Evolutionary conservation across 2,888 invertebrate genomes (phyloP), one percentile per base, ranked within the genome.

Genomic region (Xylocampa areola): DNA sequence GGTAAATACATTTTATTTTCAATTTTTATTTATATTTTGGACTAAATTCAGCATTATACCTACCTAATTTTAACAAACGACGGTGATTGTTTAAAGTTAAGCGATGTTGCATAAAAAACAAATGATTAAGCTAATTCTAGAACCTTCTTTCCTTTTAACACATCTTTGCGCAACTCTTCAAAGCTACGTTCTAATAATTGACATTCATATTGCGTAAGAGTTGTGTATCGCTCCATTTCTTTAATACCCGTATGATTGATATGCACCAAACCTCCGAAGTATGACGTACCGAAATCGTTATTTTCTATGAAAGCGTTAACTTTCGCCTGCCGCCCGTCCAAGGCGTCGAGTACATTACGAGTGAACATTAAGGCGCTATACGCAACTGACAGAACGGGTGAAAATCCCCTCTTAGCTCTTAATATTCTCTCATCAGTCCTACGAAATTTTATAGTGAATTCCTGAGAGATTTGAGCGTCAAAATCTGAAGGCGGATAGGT

Each of bases 301-400:
- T 91, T 92, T 45, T 90, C 89, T 0, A 92, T 72, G 16, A 74
- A 87, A 3, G 89, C 91, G 27, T 87, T 77, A 0, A 89, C 79
- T 52, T 74, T 73, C 2, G 74, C 64, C 0, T 71, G 72, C 1
- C 70, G 64, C 0, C 89, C 91, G 4, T 82, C 79, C n/a, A 90
- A 51, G 1, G 86, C 96, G 33, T 94, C 88, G 0, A 96, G 81
- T 32, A 96, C 73, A 1, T 94, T 93, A 63, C 92, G 88, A 10
- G 94, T 93, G 79, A 96, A 96, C 40, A 94, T 78, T 4, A 95
- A 91, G 10, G 94, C 95, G 47, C 96, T 95, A 73, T 92, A 95
- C 0, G 96, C 96, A 87, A 95, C 94, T 0, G 96, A 96, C 37
- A 96, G 94, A 89, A 95, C 67, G 87, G 96, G 83, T 86, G 85